phyloP scores from a whole-genome alignment of 1,140 invertebrate genomes.

The Homarus americanus region DNA sequence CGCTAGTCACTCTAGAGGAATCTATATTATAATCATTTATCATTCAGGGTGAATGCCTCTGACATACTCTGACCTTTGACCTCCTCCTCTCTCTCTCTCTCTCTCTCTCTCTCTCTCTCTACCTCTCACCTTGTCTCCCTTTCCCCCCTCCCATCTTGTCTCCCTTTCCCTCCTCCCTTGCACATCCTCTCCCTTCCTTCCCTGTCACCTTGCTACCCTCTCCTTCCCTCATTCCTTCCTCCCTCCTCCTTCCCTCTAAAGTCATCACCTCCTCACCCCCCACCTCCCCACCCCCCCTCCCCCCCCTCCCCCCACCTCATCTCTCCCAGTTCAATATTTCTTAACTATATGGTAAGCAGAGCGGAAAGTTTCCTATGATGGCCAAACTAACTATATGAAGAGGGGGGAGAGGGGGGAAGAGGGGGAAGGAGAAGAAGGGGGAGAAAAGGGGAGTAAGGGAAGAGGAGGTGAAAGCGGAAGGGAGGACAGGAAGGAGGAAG shows the following conservation, averaged over 20 bases:
- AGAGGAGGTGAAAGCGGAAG: background rate
- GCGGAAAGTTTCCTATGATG: background rate
- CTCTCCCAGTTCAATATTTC: background rate
- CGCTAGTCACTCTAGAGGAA: too few species aligned
- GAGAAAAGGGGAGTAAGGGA: too few species aligned
- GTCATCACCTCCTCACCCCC: too few species aligned
- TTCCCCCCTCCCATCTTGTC: background rate
- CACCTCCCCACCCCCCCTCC: background rate
- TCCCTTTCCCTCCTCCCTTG: background rate
- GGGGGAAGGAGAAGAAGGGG: background rate
- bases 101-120: background rate
- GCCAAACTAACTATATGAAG: background rate
- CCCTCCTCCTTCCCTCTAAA: background rate
- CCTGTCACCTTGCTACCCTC: too few species aligned
- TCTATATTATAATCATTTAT: too few species aligned
- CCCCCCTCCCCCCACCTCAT: background rate
- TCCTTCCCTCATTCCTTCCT: background rate
- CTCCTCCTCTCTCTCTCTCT: too few species aligned
- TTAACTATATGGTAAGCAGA: background rate
- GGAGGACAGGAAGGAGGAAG: background rate
- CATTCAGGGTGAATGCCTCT: too few species aligned
- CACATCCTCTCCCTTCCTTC: too few species aligned
- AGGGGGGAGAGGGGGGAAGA: background rate
- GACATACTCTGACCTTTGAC: too few species aligned
- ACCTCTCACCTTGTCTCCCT: background rate